phyloP scores from a whole-genome alignment of 2,797 vertebrate species.

The Aeoliscus strigatus region DNA sequence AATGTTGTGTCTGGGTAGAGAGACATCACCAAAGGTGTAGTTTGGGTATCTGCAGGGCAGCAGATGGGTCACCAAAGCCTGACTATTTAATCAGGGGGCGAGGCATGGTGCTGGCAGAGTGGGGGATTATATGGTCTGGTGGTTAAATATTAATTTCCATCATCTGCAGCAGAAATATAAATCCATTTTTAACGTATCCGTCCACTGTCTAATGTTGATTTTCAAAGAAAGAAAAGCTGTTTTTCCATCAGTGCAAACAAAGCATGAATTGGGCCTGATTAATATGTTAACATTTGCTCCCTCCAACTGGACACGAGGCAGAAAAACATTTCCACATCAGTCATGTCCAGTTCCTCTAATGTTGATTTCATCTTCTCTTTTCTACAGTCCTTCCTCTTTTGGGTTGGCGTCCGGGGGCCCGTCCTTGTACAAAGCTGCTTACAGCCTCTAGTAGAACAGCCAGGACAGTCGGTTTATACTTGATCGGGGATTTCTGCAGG shows the following conservation, averaged over 20 bases:
- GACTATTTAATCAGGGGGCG: constrained; percentile 46
- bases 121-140: constrained; percentile 57
- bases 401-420: constrained; percentile 33
- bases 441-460: constrained; percentile 55
- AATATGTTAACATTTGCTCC: too few species aligned
- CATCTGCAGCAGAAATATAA: constrained; percentile 28
- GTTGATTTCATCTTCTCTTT: constrained; percentile 27
- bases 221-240: not conserved
- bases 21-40: constrained; percentile 12
- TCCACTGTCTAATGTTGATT: not conserved
- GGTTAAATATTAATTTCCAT: constrained; percentile 51
- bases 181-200: constrained; percentile 10
- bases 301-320: not conserved
- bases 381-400: constrained; percentile 46
- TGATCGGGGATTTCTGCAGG: constrained; percentile 66
- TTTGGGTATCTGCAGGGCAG: constrained; percentile 28
- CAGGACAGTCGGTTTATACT: constrained; percentile 57
- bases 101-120: constrained; percentile 25
- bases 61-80: constrained; percentile 54
- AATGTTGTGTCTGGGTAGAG: constrained; percentile 10
- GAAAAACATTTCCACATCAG: constrained; percentile 1
- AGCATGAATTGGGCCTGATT: not conserved
- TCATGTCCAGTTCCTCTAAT: constrained; percentile 23
- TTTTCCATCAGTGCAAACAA: not conserved
- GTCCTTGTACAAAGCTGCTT: constrained; percentile 54